Conservation (phyloP, 2,888 invertebrate genomes). For the Patella caerulea region DNA sequence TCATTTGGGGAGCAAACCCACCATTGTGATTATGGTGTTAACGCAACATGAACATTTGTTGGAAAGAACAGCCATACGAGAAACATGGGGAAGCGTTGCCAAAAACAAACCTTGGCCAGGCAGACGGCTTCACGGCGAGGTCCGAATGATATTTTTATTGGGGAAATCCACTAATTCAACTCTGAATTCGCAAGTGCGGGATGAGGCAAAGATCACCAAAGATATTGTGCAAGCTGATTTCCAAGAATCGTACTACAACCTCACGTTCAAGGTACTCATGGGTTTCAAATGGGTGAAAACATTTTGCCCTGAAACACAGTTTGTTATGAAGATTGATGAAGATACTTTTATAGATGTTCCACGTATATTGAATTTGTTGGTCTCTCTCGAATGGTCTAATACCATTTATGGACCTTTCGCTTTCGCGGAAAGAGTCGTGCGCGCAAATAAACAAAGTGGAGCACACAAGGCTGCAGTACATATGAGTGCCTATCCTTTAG, state of each 20-base stretch:
- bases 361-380: neutral
- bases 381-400: neutral
- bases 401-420: neutral
- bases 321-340: constrained; percentile 14
- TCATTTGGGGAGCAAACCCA: neutral
- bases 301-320: constrained; percentile 6
- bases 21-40: neutral
- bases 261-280: constrained; percentile 11
- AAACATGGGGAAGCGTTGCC: neutral
- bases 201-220: neutral
- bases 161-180: neutral
- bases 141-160: constrained; percentile 1
- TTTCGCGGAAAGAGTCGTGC: neutral
- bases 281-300: constrained; percentile 10
- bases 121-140: neutral
- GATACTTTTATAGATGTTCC: constrained; percentile 8
- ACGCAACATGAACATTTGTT: neutral
- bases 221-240: constrained; percentile 15
- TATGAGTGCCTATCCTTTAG: neutral
- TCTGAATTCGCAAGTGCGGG: neutral
- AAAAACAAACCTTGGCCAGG: neutral
- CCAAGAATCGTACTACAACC: constrained; percentile 12
- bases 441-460: neutral
- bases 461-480: neutral
- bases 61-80: neutral